Evolutionary conservation across 2,113 vertebrate species (phyloP).

Genomic region (Syrmaticus mikado): DNA sequence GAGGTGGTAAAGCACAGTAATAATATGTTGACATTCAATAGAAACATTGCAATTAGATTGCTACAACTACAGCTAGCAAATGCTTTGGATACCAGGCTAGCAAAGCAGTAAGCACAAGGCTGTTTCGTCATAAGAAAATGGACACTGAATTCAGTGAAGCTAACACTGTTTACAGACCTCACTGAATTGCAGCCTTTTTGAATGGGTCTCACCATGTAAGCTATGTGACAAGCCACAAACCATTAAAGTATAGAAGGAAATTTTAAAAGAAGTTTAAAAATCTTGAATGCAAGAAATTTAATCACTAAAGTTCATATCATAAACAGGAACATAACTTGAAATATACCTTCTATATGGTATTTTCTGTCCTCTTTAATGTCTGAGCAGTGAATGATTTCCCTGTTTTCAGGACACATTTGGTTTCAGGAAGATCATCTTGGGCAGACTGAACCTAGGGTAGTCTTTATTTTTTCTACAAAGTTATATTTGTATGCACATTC

Average conservation of each 20-base stretch:
- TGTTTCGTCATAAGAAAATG: background rate
- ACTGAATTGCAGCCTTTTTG: background rate
- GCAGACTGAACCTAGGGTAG: background rate
- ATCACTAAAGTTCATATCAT: background rate
- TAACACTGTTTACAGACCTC: background rate
- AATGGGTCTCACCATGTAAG: background rate
- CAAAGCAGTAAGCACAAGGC: background rate
- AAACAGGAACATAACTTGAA: background rate
- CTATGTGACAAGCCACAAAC: background rate
- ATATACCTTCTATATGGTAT: background rate
- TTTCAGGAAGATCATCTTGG: background rate
- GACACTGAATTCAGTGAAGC: background rate
- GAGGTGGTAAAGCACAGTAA: constrained; percentile 32
- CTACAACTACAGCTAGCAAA: background rate
- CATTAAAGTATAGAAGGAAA: background rate
- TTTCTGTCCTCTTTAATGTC: background rate
- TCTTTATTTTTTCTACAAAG: background rate
- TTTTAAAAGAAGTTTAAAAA: background rate
- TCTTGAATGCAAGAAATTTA: background rate
- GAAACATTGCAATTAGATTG: constrained; percentile 58
- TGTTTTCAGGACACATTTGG: background rate
- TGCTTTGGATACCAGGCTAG: background rate
- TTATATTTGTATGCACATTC: background rate
- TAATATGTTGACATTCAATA: constrained; percentile 44
- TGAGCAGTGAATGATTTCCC: background rate